These are phyloP conservation scores for Canis aureus DNA, from an alignment of 2,113 vertebrate species.

Conservation along the genomic window DNA sequence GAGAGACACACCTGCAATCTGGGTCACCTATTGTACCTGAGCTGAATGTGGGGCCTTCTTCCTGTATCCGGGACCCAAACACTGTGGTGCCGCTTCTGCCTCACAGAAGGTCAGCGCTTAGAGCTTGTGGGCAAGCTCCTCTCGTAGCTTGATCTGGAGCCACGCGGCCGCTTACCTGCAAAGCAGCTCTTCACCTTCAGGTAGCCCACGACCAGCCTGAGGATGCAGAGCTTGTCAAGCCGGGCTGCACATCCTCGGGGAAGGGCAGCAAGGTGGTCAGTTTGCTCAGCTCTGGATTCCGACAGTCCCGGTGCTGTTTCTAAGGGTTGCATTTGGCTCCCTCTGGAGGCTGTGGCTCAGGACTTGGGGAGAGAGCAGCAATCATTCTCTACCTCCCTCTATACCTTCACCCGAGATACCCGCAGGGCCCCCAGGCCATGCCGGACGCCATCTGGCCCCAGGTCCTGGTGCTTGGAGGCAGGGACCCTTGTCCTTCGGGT, in stretches of 20 bases:
- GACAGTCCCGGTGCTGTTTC: conserved; percentile 90
- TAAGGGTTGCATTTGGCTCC: conserved; percentile 91
- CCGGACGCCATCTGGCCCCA: not conserved
- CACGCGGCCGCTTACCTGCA: conserved; percentile 84
- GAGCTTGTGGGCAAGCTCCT: not conserved
- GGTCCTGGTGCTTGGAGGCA: not conserved
- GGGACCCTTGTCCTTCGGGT: not conserved
- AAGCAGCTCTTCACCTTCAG: conserved; percentile 93
- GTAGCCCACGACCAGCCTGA: conserved; percentile 91
- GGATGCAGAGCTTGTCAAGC: conserved; percentile 92
- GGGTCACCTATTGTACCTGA: not conserved
- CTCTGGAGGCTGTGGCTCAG: conserved; percentile 77
- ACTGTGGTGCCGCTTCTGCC: not conserved
- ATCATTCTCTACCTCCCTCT: not conserved
- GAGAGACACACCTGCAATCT: not conserved
- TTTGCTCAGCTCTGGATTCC: conserved; percentile 91
- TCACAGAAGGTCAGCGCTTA: not conserved
- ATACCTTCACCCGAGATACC: not conserved
- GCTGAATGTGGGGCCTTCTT: not conserved
- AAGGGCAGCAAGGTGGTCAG: conserved; percentile 92
- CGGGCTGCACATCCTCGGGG: conserved; percentile 87
- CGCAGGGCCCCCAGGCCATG: not conserved
- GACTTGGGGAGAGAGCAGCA: conserved; percentile 39
- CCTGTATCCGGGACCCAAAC: not conserved
- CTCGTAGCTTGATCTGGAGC: not conserved